Evolutionary conservation across 2,888 invertebrate species (phyloP).

Genomic region (Ceramica pisi): DNA sequence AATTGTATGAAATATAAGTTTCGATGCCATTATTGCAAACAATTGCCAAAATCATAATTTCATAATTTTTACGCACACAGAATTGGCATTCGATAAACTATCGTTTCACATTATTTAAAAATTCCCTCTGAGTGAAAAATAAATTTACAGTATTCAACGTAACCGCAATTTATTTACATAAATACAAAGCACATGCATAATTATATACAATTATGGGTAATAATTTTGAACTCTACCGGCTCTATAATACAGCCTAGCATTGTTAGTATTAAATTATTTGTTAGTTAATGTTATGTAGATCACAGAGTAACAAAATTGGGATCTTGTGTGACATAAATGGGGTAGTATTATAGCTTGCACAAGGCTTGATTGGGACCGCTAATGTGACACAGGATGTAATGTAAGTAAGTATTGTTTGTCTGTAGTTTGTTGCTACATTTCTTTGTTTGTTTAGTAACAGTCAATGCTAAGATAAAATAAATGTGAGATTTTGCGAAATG

Average conservation of each 20-base stretch:
- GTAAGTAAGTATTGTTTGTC: constrained; percentile 29
- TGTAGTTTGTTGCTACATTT: constrained; percentile 14
- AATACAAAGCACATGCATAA: constrained; percentile 9
- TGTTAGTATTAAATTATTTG: constrained; percentile 24
- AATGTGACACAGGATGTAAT: constrained; percentile 11
- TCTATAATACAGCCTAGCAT: constrained; percentile 4
- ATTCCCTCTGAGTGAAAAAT: not conserved
- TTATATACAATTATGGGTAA: not conserved
- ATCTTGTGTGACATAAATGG: constrained; percentile 15
- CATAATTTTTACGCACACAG: not conserved
- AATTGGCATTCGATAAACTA: not conserved
- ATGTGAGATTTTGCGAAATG: constrained; percentile 1
- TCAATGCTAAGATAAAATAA: not conserved
- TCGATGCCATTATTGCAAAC: not conserved
- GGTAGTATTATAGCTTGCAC: constrained; percentile 27
- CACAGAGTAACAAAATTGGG: constrained; percentile 26
- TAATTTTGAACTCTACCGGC: not conserved
- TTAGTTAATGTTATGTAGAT: constrained; percentile 27
- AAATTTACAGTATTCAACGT: not conserved
- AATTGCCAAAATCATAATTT: not conserved
- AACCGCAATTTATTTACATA: not conserved
- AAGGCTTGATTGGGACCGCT: not conserved
- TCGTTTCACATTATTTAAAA: not conserved
- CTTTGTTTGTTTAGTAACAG: not conserved
- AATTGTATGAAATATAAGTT: not conserved